These are phyloP conservation scores for Pan troglodytes DNA, from an alignment of 2,113 vertebrate genomes.

Conservation along the genomic window NHGRI_mPanTro3-v2.1_pri NC_086015.1:40869501-40870000, in stretches of 20 bases:
- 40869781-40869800: too few relatives aligned
- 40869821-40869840: too few relatives aligned
- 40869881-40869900: neutral
- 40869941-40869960: neutral
- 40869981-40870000: neutral
- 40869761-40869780: too few relatives aligned
- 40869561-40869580: neutral
- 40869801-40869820: too few relatives aligned
- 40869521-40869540: neutral
- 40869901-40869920: neutral
- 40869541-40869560: neutral
- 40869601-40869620: neutral
- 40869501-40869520: neutral
- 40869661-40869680: too few relatives aligned
- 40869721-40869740: too few relatives aligned
- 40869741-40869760: too few relatives aligned
- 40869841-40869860: too few relatives aligned
- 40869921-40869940: neutral
- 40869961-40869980: neutral
- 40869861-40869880: too few relatives aligned
- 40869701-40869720: too few relatives aligned
- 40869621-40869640: neutral
- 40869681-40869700: too few relatives aligned
- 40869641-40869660: neutral
- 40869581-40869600: neutral